Percentiles rank a stretch among this genome's conserved stretches.
Evolutionary conservation across 1,140 invertebrate genomes (phyloP).

Genomic region (Physella acuta): DNA sequence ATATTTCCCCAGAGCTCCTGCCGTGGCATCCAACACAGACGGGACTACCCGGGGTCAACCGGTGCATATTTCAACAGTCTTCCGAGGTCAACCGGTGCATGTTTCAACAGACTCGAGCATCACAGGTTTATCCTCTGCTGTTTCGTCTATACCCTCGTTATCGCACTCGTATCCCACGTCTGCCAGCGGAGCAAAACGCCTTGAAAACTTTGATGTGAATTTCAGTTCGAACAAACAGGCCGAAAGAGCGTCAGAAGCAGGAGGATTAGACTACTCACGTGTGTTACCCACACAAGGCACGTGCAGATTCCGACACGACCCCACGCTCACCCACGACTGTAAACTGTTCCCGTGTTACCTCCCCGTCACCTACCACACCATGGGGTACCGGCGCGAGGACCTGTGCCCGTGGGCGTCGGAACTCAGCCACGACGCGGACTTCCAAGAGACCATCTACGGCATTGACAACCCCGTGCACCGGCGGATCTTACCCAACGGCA

Average conservation of each 20-base stretch:
- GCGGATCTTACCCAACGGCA: neutral
- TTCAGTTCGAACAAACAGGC: neutral
- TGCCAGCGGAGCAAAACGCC: neutral
- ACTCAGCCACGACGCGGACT: neutral
- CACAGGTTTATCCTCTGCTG: too few species aligned
- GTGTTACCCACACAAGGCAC: neutral
- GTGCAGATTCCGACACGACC: neutral
- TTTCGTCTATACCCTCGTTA: too few species aligned
- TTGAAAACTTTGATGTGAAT: neutral
- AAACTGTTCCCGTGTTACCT: constrained; percentile 25
- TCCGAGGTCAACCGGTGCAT: too few species aligned
- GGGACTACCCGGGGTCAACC: too few species aligned
- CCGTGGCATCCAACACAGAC: too few species aligned
- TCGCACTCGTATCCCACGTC: neutral
- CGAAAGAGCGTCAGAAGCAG: neutral
- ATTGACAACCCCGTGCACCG: neutral
- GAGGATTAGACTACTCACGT: neutral
- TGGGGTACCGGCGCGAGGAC: constrained; percentile 11
- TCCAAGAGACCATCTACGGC: neutral
- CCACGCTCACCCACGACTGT: neutral
- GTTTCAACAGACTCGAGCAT: too few species aligned
- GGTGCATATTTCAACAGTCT: too few species aligned
- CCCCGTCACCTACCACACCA: constrained; percentile 26
- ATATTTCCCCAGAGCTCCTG: too few species aligned
- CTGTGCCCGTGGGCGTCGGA: too few species aligned